Base-by-base conservation (phyloP, 2,888 invertebrate species). In the Ferrisia virgata region DNA sequence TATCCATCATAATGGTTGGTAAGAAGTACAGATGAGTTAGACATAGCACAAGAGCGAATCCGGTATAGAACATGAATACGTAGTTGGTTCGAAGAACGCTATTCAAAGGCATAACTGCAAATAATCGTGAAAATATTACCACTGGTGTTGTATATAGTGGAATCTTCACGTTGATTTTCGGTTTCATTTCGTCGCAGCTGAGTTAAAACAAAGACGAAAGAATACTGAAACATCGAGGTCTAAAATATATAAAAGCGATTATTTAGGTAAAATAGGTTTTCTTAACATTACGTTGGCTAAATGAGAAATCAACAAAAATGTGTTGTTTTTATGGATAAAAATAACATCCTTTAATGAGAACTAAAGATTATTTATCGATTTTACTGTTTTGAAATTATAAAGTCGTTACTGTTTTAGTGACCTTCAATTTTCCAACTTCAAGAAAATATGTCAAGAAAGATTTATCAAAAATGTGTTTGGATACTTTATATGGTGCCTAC, bases 1-100 rank as follows among this genome's bases (percentile, higher is more conserved):
- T 84, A 15, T 78, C 43, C 40, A 84, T 58, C 78, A 84, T 84
- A 22, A 58, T 76, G n/a, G 53, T 43, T 25, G 84, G 85, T 40
- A 83, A 3, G 1, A 47, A 78, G n/a, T 79, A 85, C 18, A 76
- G 28, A 6, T 84, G 82, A 25, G 53, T 6, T 36, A 22, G 25
- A 39, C 79, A 53, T 6, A 84, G 13, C 11, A 84, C 40, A 18
- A 85, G 15, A 36, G 47, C 78, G 78, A 84, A n/a, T 6, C 28
- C 8, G 22, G 79, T 47, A 11, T 82, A 85, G 1, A 31, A 28
- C 18, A 64, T 47, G 15, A 64, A 58, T 11, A 81, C 6, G 8
- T 9, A 79, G 8, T 76, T 36, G 8, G 22, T 8, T 31, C 8
- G 28, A 13, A 78, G 15, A 39, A 78, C 47, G 1, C 15, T 25